Conservation (phyloP, 2,888 invertebrate genomes). For the Aphrophora alni region DNA sequence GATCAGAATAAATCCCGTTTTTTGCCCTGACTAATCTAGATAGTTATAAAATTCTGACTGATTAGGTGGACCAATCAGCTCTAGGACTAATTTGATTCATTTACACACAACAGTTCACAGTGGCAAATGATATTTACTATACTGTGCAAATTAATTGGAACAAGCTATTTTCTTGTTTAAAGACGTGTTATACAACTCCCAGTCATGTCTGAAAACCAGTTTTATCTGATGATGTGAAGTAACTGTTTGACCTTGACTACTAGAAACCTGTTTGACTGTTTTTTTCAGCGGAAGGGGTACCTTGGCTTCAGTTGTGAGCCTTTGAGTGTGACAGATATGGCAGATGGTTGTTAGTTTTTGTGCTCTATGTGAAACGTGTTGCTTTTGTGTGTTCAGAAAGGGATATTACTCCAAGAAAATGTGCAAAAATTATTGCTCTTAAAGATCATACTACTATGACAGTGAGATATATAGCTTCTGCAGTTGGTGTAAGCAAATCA, state of each 20-base stretch:
- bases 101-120: too few species aligned
- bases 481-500: conserved; percentile 6
- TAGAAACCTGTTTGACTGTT: background rate
- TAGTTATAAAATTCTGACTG: too few species aligned
- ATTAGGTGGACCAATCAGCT: too few species aligned
- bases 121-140: too few species aligned
- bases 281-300: background rate
- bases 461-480: background rate
- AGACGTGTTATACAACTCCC: background rate
- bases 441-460: background rate
- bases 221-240: background rate
- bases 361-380: background rate
- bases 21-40: too few species aligned
- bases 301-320: background rate
- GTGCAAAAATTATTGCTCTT: background rate
- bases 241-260: background rate
- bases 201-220: background rate
- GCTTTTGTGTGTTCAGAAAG: background rate
- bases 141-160: background rate
- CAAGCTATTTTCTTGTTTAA: background rate
- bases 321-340: background rate
- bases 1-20: too few species aligned
- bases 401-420: background rate
- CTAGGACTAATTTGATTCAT: too few species aligned
- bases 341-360: background rate